Percentiles rank a stretch among this genome's conserved stretches.
phyloP scores from a whole-genome alignment of 2,113 vertebrate species.

The Cryptomyrus ogoouensis region DNA sequence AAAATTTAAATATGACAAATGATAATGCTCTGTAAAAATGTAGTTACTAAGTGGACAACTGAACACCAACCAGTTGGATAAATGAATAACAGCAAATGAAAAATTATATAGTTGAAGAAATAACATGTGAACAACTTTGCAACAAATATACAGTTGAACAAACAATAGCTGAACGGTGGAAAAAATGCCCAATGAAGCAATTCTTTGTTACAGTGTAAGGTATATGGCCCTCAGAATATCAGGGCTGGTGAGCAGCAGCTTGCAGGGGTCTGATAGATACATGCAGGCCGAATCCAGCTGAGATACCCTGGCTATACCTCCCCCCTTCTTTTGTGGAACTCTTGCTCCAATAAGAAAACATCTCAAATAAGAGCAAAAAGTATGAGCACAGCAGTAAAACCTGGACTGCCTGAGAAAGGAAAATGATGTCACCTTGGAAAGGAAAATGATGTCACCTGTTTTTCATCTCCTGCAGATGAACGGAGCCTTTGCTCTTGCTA shows the following conservation, averaged over 20 bases:
- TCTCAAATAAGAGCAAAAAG: background rate
- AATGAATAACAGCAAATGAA: background rate
- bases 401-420: background rate
- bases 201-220: background rate
- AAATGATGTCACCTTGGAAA: background rate
- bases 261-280: background rate
- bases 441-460: slow-evolving; percentile 13
- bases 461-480: slow-evolving; percentile 10
- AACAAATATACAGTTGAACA: background rate
- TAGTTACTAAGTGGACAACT: background rate
- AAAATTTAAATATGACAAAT: background rate
- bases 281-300: background rate
- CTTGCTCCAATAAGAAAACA: background rate
- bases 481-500: background rate
- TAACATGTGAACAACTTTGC: background rate
- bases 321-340: background rate
- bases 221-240: background rate
- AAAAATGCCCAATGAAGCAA: background rate
- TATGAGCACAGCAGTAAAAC: background rate
- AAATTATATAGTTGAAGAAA: background rate
- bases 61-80: background rate
- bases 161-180: background rate
- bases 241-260: background rate
- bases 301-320: background rate
- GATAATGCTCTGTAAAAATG: background rate